Conservation (phyloP, 1,140 invertebrate species). For the Danaus plexippus region DNA sequence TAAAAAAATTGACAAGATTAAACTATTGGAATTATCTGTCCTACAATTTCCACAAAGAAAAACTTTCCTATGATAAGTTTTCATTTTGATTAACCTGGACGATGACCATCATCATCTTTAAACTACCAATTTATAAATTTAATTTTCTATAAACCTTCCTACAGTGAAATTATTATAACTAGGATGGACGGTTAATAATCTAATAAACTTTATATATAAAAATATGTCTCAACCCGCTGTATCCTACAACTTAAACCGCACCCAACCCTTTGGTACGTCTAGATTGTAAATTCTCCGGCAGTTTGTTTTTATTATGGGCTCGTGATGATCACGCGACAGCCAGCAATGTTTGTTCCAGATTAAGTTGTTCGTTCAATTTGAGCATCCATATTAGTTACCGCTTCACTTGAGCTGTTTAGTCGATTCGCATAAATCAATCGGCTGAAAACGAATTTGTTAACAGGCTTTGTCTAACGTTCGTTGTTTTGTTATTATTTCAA, state of each 20-base stretch:
- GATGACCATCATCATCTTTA: too few relatives aligned
- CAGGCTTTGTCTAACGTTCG: too few relatives aligned
- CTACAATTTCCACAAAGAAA: too few relatives aligned
- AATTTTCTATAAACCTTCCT: too few relatives aligned
- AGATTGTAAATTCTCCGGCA: constrained; percentile 45
- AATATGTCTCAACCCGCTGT: constrained; percentile 5
- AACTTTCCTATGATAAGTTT: too few relatives aligned
- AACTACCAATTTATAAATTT: too few relatives aligned
- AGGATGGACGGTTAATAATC: background rate
- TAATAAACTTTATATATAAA: constrained; percentile 1
- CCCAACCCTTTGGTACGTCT: constrained; percentile 31
- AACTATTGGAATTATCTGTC: too few relatives aligned
- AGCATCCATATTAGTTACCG: constrained; percentile 14
- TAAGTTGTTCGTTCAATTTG: constrained; percentile 13
- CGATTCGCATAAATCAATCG: background rate
- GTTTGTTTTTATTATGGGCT: constrained; percentile 36
- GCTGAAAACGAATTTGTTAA: too few relatives aligned
- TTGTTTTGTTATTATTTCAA: too few relatives aligned
- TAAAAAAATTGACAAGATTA: too few relatives aligned
- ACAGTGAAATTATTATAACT: too few relatives aligned
- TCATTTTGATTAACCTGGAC: too few relatives aligned
- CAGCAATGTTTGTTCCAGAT: constrained; percentile 21
- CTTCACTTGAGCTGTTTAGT: constrained; percentile 6
- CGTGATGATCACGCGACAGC: constrained; percentile 20
- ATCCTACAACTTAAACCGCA: constrained; percentile 18